Evolutionary conservation across 2,797 vertebrate genomes (phyloP), one percentile per base, ranked within the genome.

Genomic region (Phoeniculus purpureus): DNA sequence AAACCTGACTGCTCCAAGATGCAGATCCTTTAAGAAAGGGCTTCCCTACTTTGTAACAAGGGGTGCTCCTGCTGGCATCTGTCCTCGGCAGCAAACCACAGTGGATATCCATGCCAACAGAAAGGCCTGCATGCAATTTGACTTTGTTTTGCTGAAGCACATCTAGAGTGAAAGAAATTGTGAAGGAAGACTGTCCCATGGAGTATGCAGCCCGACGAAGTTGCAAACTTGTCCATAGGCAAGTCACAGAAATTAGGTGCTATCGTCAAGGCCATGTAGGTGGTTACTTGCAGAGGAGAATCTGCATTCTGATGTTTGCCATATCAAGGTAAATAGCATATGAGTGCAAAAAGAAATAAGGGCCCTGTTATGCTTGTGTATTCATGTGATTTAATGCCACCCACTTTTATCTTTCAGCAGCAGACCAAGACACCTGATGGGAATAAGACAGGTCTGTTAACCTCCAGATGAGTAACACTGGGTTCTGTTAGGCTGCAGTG

Each of bases 91-190:
- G n/a, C n/a, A 75, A 75, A 68, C 40, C 14, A 14, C 9, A 0
- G 0, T 20, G 27, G 29, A 26, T 67, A 43, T 8, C 23, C 0
- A 0, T 27, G 15, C 40, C 27, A 86, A 27, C 45, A 34, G 50
- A 19, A 79, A 13, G 5, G 48, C 10, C 27, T 59, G 31, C 2
- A 2, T 3, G 10, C 20, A 12, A 51, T 70, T 74, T 81, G 14
- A n/a, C 4, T 43, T 7, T 34, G 15, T 12, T 48, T 13, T 27
- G 26, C 37, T 74, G 8, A 8, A 21, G 14, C 27, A 16, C 7
- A 40, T 4, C 7, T 20, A 37, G 32, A 48, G 20, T 47, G 59
- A 70, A 81, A 51, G 11, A 21, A 6, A 60, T 16, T 10, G 4
- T 1, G 4, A 56, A 4, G 26, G 10, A 71, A 85, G 60, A 8